Evolutionary conservation across 2,888 invertebrate species (phyloP), one percentile per base, ranked within the genome.

Genomic region (Dolomedes plantarius): DNA sequence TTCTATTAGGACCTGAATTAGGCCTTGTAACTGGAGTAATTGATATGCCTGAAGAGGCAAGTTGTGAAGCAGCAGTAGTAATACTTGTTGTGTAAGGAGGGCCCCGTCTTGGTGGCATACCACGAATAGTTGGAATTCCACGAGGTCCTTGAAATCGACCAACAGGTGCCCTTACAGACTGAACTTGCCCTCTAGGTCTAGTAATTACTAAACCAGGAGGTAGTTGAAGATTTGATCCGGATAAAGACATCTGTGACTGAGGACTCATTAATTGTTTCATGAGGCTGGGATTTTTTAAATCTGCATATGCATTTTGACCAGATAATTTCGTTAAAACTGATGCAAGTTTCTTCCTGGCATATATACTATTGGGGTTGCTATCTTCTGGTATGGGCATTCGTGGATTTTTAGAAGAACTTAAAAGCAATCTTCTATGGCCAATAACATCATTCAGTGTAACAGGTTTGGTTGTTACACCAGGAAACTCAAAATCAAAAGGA

Each of bases 391-490:
- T 19, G 9, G 79, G 64, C n/a, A 46, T 6, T 28, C 74, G 73
- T 3, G 29, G 69, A 62, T 78, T 73, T 31, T 79, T 69, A 27
- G 72, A 72, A 28, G 86, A 86, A 39, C 56, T 80, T 19, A 86
- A 50, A 7, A 86, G 62, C 7, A 86, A 41, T 39, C 79, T 80
- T 41, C 86, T 56, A 64, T 86, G 86, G 13, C 79, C 86, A 41
- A 80, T 32, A 36, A 89, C 88, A 80, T 89, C 89, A 32, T 87
- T 85, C 62, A 89, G 87, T 11, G 89, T 89, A 11, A 89, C 89
- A 23, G 95, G 93, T 92, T 95, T 94, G 87, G 97, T 96, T 92
- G 97, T 96, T 92, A 97, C 97, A 3, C 97, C 97, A 0, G 97
- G 97, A 0, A 97, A 97, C 90, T 97, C 97, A 96, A 96, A 97